phyloP scores from a whole-genome alignment of 2,888 invertebrate species.

The Prostheceraeus crozeri region DNA sequence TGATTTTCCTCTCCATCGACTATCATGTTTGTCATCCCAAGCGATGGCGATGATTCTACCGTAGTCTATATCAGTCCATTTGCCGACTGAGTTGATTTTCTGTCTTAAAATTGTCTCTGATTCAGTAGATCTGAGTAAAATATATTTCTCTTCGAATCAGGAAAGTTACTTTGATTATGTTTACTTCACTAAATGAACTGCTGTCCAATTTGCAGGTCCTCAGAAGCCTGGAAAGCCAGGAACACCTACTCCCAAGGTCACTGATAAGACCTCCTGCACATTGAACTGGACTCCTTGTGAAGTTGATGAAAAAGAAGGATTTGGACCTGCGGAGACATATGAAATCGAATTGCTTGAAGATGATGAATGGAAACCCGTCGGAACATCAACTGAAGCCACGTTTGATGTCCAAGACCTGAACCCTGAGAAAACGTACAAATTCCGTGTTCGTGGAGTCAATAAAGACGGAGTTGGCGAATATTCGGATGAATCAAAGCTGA shows the following conservation, averaged over 20 bases:
- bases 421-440: conserved; percentile 45
- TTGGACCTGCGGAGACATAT: conserved; percentile 50
- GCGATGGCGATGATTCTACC: no score
- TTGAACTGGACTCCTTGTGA: conserved; percentile 51
- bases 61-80: no score
- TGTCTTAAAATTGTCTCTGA: no score
- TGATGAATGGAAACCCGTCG: conserved; percentile 31
- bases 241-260: conserved; percentile 20
- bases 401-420: conserved; percentile 23
- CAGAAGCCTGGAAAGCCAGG: conserved; percentile 37
- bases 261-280: conserved; percentile 31
- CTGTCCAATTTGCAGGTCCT: conserved; percentile 15
- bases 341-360: conserved; percentile 45
- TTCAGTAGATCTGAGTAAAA: no score
- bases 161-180: no score
- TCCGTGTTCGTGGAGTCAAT: conserved; percentile 43
- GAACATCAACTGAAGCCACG: conserved; percentile 17
- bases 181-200: no score
- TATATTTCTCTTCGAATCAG: no score
- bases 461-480: conserved; percentile 41
- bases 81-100: no score
- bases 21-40: no score
- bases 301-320: conserved; percentile 52
- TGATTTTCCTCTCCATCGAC: no score
- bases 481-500: conserved; percentile 23